These are phyloP conservation scores for Stigmatopora argus DNA, from an alignment of 2,113 vertebrate species.

Conservation along the genomic window DNA sequence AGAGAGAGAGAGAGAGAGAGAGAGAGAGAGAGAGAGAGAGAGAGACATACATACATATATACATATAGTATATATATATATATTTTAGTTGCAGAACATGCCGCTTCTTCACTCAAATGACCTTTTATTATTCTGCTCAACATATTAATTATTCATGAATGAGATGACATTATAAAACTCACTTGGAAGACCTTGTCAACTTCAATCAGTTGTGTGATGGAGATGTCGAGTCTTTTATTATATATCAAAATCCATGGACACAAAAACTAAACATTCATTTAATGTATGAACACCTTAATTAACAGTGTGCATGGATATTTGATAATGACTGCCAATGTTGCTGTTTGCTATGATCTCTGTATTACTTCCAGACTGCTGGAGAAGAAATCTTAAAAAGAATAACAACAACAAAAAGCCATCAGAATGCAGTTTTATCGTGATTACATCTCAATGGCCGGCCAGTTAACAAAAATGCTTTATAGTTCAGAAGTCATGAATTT, in stretches of 20 bases:
- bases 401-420: neutral
- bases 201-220: neutral
- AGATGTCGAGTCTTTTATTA: neutral
- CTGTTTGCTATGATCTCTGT: no score
- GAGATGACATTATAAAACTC: neutral
- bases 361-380: no score
- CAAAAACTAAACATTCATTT: neutral
- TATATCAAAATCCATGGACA: neutral
- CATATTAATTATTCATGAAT: constrained; percentile 1
- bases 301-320: neutral
- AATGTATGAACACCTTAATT: neutral
- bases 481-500: neutral
- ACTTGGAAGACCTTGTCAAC: neutral
- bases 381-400: no score
- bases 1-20: no score
- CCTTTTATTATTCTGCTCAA: neutral
- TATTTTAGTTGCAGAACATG: neutral
- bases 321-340: neutral
- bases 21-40: no score
- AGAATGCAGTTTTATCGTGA: neutral
- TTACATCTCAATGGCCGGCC: neutral
- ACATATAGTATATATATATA: no score
- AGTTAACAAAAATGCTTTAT: neutral
- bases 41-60: neutral
- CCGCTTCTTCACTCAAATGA: neutral